Conservation (phyloP, 2,797 vertebrate genomes). For the Masticophis lateralis region DNA sequence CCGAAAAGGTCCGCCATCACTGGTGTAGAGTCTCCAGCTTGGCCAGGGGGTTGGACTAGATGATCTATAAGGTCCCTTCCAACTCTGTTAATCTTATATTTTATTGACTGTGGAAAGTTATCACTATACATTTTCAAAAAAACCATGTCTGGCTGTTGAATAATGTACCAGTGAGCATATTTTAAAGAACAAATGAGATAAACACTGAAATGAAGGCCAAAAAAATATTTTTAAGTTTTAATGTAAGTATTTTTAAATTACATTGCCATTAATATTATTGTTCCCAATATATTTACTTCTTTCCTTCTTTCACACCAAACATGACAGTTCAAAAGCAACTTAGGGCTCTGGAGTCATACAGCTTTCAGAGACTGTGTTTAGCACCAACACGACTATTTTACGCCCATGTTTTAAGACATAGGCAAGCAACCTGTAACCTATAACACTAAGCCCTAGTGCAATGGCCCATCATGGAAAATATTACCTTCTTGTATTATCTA, state of each 20-base stretch:
- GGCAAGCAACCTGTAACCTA: neutral
- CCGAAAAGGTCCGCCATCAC: too few relatives aligned
- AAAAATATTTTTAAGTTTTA: neutral
- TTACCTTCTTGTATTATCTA: neutral
- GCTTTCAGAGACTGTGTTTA: neutral
- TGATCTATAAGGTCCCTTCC: too few relatives aligned
- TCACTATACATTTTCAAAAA: neutral
- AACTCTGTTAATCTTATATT: neutral
- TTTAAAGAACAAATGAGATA: neutral
- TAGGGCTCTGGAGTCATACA: neutral
- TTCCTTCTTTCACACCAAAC: neutral
- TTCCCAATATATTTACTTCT: neutral
- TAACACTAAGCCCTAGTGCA: neutral
- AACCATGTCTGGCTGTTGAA: neutral
- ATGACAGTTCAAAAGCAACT: neutral
- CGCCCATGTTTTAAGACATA: neutral
- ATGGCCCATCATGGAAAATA: neutral
- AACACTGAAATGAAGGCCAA: neutral
- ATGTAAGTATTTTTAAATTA: neutral
- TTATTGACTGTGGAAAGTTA: neutral
- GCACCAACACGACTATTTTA: neutral
- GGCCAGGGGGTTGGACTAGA: too few relatives aligned
- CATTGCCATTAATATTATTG: neutral
- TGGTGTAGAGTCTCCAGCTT: too few relatives aligned
- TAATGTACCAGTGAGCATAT: neutral